Evolutionary conservation across 2,888 invertebrate genomes (phyloP), one percentile per base, ranked within the genome.

Genomic region (Serrognathus titanus): DNA sequence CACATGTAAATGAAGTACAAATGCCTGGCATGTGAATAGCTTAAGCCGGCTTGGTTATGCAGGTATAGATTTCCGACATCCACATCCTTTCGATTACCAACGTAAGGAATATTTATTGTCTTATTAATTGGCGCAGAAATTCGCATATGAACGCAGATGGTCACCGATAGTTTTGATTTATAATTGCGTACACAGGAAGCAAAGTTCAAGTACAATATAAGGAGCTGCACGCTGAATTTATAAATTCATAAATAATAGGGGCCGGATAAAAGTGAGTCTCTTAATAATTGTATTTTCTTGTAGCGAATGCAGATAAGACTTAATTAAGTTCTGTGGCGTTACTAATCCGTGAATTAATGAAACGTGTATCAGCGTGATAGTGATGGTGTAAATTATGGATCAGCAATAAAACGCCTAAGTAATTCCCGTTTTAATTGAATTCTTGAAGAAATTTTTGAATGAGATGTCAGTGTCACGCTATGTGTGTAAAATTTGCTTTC

Each of bases 331-430:
- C 62, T 61, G 63, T 63, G 63, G 63, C 64, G 63, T 62, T 65
- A 62, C 63, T 65, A 65, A 65, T 65, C 63, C 65, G 51, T 58
- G 64, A 64, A 64, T 65, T 65, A 65, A 64, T 65, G 64, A 59
- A 64, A 57, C 52, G 55, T 51, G 54, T 58, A 58, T 57, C 47
- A 48, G 40, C 38, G 40, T 53, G 59, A 57, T 61, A 63, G 59
- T 45, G 62, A 58, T 59, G 60, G 48, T 63, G 62, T 63, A 62
- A 65, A 63, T 63, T 60, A 63, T 61, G 47, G 40, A 45, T 16
- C 10, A 40, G 49, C 38, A 50, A 51, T 58, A 53, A 58, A 58
- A 54, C 58, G 58, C 51, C 53, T 55, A 59, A 57, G 58, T 58
- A 59, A 59, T 58, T 48, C 55, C 41, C 36, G 50, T 52, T 55